A percentile compares a stretch with the other conserved stretches of the same genome.
Evolutionary conservation across 2,113 vertebrate genomes (phyloP).

Genomic region (Macheiramphus alcinus): DNA sequence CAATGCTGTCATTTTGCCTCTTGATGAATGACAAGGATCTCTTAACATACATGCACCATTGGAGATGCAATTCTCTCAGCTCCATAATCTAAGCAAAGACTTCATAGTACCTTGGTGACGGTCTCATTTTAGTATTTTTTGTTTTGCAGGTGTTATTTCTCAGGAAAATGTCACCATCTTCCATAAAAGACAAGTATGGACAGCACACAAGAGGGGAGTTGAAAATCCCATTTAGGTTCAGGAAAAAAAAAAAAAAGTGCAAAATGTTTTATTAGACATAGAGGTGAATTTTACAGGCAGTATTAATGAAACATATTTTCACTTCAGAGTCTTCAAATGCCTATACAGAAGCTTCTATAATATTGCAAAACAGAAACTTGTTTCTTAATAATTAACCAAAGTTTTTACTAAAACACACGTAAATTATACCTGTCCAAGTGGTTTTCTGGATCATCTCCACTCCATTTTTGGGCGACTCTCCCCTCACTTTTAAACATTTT

Average conservation of each 20-base stretch:
- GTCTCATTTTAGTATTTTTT: not conserved
- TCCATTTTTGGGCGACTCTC: not conserved
- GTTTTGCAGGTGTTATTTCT: not conserved
- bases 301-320: not conserved
- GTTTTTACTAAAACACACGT: not conserved
- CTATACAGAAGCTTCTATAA: not conserved
- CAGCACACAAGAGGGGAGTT: not conserved
- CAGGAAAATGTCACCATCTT: not conserved
- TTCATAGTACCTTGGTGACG: not conserved
- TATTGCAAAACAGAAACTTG: not conserved
- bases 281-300: not conserved
- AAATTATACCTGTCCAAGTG: not conserved
- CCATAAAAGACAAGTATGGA: not conserved
- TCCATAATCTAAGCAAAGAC: not conserved
- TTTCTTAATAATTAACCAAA: not conserved
- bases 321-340: not conserved
- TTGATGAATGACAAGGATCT: too few relatives aligned
- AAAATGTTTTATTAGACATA: not conserved
- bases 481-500: not conserved
- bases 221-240: not conserved
- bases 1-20: not conserved
- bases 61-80: not conserved
- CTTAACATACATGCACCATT: not conserved
- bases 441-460: not conserved
- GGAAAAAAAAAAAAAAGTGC: not conserved